Base-by-base conservation (phyloP, 2,888 invertebrate species). In the Polyommatus iphigenia region DNA sequence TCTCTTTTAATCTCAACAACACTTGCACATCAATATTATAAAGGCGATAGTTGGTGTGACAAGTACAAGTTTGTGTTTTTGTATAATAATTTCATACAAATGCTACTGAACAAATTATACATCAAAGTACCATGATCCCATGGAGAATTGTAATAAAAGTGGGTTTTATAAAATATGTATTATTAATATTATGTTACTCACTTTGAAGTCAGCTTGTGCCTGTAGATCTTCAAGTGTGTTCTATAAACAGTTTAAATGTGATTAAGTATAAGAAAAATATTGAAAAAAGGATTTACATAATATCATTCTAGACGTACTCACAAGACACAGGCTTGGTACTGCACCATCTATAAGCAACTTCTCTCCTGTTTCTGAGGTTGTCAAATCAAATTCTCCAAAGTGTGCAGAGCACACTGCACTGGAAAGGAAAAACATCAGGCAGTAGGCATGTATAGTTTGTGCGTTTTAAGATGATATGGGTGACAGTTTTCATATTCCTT, bases 391-490 rank as follows among this genome's bases (percentile, higher is more conserved):
- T 20, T 50, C 75, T 54, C 18, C 8, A 29, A 75, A 75, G 50
- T 75, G 75, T 18, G 7, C 18, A 54, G 75, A 75, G 29, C 75
- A 75, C 29, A 75, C 18, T 32, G 50, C 54, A 75, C 75, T 75
- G 75, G 24, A 75, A 75, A 24, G 7, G 1, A 29, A 24, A 73
- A 6, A 5, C 20, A 29, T 67, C 5, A 29, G 6, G 5, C 29
- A 29, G 67, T 29, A 18, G 13, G 15, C 18, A 59, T 20, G 59
- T 67, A n/a, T 32, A 32, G 32, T 32, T 32, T 32, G 32, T 32
- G 32, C 3, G 32, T 32, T 32, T 3, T 32, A 32, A 32, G 32
- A 32, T 32, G 32, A 3, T 32, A 32, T 4, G 32, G 32, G 32
- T 32, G 32, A 32, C 32, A 32, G 3, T 32, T 32, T 4, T 32